These are phyloP conservation scores for Myocastor coypus DNA, from an alignment of 2,113 vertebrate species.

Conservation along the genomic window DNA sequence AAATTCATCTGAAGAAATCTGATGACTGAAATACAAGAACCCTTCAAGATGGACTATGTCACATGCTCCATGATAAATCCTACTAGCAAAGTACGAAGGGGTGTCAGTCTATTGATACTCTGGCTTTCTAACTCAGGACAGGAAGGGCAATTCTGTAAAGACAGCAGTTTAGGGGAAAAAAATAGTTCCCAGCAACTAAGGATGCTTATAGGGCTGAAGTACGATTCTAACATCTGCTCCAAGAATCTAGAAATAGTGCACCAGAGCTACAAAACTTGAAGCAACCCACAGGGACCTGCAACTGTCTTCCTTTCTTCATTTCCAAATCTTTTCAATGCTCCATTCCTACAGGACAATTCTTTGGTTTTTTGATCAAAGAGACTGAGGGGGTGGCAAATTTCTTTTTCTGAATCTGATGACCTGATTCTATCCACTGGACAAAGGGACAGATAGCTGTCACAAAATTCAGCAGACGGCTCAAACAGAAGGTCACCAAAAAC, in stretches of 20 bases:
- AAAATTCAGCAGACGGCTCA: not conserved
- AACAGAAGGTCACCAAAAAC: constrained; percentile 15
- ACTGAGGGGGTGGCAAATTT: not conserved
- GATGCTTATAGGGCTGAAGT: not conserved
- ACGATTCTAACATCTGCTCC: not conserved
- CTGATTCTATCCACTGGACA: not conserved
- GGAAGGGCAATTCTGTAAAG: not conserved
- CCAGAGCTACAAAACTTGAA: not conserved
- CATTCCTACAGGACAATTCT: not conserved
- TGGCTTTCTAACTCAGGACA: not conserved
- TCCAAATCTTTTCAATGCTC: not conserved
- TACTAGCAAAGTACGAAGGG: not conserved
- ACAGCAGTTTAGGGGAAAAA: not conserved
- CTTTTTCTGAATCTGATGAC: not conserved
- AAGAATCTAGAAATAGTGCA: not conserved
- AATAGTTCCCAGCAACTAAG: not conserved
- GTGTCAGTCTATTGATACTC: not conserved
- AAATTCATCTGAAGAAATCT: not conserved
- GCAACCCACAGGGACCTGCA: not conserved
- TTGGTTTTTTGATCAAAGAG: not conserved
- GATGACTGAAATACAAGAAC: not conserved
- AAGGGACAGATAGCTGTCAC: not conserved
- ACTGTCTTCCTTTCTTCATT: not conserved
- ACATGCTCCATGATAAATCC: not conserved
- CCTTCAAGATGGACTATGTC: not conserved